phyloP scores from a whole-genome alignment of 1,140 invertebrate genomes.

The Caenorhabditis briggsae region DNA sequence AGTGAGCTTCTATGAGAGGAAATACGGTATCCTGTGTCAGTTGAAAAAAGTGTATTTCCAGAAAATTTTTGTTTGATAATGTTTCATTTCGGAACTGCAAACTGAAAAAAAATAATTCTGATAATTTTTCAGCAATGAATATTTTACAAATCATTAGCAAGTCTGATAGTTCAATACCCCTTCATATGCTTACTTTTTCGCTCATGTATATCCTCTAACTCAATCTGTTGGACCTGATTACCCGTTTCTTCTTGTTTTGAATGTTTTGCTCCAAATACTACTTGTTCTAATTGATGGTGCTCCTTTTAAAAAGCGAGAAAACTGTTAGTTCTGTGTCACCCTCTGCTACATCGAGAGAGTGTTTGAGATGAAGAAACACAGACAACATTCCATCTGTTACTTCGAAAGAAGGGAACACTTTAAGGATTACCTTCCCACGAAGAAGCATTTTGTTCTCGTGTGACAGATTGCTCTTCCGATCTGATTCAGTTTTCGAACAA shows the following conservation, averaged over 20 bases:
- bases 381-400: conserved; percentile 20
- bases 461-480: conserved; percentile 52
- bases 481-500: conserved; percentile 31
- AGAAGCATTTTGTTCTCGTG: background rate
- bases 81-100: too few species aligned
- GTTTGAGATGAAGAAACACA: background rate
- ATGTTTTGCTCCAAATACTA: background rate
- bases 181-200: too few species aligned
- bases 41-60: too few species aligned
- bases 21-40: too few species aligned
- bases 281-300: conserved; percentile 40
- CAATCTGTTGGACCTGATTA: conserved; percentile 18
- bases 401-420: conserved; percentile 5
- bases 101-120: too few species aligned
- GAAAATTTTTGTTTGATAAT: too few species aligned
- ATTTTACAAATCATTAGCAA: background rate
- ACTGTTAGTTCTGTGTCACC: conserved; percentile 1
- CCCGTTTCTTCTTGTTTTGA: background rate
- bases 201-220: background rate
- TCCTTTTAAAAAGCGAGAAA: background rate
- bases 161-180: too few species aligned
- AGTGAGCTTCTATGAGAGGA: too few species aligned
- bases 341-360: background rate
- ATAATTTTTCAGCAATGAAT: background rate
- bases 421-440: conserved; percentile 36